Evolutionary conservation across 2,888 invertebrate species (phyloP), one percentile per base, ranked within the genome.

Genomic region (Ectemnius cavifrons): DNA sequence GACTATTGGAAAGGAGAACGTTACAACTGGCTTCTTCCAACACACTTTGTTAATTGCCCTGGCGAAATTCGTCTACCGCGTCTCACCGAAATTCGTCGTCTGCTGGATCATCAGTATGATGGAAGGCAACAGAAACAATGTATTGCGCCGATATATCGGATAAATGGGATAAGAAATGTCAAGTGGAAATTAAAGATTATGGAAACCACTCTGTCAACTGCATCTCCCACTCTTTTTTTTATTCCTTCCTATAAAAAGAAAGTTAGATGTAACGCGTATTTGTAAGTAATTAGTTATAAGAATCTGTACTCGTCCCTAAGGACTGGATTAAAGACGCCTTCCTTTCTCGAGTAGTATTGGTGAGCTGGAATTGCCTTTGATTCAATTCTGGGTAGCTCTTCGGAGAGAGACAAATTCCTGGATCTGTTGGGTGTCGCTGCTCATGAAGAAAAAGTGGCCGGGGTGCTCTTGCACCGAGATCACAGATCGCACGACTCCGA

Each of bases 21-120:
- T 92, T 59, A 95, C 96, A 0, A 94, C 95, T 0, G 96, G 96
- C 28, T 96, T 96, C 86, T 93, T 94, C 18, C 94, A 95, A 0
- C 95, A 95, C 84, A 89, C 93, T 0, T 72, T 95, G 14, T 92
- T 95, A 87, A 92, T 94, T 13, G 89, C 85, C 2, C 80, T 91
- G 20, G 82, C 94, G 13, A 91, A 84, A 73, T 63, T 86, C 28
- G 70, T 85, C 23, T 82, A 85, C 16, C 73, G 83, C 47, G 49
- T 86, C 13, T 87, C 85, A 0, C 81, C 85, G 0, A 72, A 70
- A 2, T 70, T 83, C 14, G 79, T 86, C 2, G 67, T 85, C 47
- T 67, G 80, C 18, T 80, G 80, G 67, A 83, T 87, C 73, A 85
- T 80, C 16, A 83, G 75, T 46, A 68, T 84, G 8, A 87, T 88